Evolutionary conservation across 2,113 vertebrate genomes (phyloP).

Genomic region (Numenius arquata): DNA sequence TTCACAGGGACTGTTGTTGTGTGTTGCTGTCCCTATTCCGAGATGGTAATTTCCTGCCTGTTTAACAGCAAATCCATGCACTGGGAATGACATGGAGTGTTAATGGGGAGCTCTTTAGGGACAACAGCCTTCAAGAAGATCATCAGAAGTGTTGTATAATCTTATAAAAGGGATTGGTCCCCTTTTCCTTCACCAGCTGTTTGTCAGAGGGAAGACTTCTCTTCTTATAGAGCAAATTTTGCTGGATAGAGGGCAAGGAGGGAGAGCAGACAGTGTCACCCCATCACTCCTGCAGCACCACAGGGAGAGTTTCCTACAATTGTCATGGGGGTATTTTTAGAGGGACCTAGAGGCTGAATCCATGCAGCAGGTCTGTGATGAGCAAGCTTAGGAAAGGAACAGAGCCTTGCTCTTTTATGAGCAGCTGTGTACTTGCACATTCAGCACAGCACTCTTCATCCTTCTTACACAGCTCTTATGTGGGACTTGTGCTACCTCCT

Average conservation of each 20-base stretch:
- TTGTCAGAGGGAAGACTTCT: not conserved
- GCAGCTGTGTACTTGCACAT: rapidly evolving
- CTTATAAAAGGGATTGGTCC: not conserved
- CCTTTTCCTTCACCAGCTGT: not conserved
- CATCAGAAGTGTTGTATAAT: not conserved
- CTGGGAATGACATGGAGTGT: not conserved
- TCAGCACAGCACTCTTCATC: not conserved
- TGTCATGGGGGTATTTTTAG: not conserved
- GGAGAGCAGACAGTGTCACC: not conserved
- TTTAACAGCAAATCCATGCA: not conserved
- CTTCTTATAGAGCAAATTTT: rapidly evolving
- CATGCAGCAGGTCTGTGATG: not conserved
- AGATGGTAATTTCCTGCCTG: not conserved
- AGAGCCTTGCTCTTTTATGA: not conserved
- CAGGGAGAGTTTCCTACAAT: not conserved
- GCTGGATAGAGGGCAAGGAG: too few relatives aligned
- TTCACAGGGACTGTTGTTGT: not conserved
- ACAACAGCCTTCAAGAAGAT: not conserved
- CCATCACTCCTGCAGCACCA: not conserved
- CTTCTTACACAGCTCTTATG: not conserved
- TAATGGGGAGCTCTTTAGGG: not conserved
- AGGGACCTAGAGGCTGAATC: not conserved
- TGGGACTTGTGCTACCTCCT: not conserved
- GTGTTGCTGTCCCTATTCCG: not conserved
- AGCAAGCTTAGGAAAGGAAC: not conserved